Conservation (phyloP, 2,888 invertebrate species). For the Axea sp. region DNA sequence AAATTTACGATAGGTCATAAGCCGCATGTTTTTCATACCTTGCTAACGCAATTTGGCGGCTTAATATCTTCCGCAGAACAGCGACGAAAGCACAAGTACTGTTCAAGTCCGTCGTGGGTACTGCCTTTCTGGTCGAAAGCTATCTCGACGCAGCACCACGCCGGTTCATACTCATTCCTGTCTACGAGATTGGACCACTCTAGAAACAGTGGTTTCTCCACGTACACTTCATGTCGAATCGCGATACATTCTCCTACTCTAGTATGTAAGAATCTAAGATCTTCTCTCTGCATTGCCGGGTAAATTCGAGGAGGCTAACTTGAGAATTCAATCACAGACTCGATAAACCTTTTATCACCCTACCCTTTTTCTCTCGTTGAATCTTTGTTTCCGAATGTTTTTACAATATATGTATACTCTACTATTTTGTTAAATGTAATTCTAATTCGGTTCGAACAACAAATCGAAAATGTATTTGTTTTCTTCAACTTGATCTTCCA, state of each 20-base stretch:
- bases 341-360: constrained; percentile 69
- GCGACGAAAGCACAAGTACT: constrained; percentile 50
- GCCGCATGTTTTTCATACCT: constrained; percentile 56
- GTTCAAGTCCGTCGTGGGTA: constrained; percentile 44
- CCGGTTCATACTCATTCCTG: constrained; percentile 34
- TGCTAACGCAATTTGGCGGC: constrained; percentile 50
- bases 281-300: constrained; percentile 35
- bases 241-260: constrained; percentile 48
- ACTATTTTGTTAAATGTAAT: too few relatives aligned
- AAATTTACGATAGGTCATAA: constrained; percentile 57
- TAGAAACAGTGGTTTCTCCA: constrained; percentile 42
- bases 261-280: constrained; percentile 28
- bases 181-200: constrained; percentile 55
- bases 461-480: too few relatives aligned
- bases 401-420: too few relatives aligned
- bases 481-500: too few relatives aligned
- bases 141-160: constrained; percentile 33
- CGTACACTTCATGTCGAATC: constrained; percentile 51
- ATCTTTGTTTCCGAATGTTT: constrained; percentile 19
- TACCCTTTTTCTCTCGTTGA: background rate
- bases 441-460: too few relatives aligned
- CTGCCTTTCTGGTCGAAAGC: constrained; percentile 47
- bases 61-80: constrained; percentile 47
- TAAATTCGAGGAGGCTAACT: constrained; percentile 62
- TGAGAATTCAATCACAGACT: constrained; percentile 73